A percentile compares a stretch with the other conserved stretches of the same genome.
Conservation (phyloP, 2,888 invertebrate species). For the Prosapia bicincta region DNA sequence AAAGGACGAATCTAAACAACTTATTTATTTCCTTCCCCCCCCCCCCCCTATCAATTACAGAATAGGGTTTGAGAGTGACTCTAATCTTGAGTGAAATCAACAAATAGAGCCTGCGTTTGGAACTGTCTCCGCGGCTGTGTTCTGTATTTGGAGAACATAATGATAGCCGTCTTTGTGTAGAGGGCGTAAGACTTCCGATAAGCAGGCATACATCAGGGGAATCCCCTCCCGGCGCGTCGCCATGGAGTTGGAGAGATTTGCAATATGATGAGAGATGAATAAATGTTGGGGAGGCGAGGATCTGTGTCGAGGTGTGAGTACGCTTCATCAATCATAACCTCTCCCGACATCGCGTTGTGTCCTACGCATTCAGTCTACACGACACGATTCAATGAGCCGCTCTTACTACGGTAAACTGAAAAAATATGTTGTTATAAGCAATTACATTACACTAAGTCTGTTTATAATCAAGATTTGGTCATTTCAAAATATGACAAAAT, state of each 20-base stretch:
- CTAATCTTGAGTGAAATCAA: too few species aligned
- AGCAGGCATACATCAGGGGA: not conserved
- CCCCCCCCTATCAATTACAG: too few species aligned
- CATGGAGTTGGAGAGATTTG: not conserved
- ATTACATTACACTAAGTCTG: too few species aligned
- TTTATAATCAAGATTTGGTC: too few species aligned
- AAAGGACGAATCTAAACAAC: too few species aligned
- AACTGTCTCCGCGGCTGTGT: not conserved
- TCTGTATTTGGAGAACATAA: not conserved
- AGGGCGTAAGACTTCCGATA: not conserved
- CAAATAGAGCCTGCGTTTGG: not conserved
- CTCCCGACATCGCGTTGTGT: not conserved
- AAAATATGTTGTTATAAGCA: too few species aligned
- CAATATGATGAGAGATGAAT: slow-evolving; percentile 2
- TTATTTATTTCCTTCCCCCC: too few species aligned
- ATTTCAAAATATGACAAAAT: too few species aligned
- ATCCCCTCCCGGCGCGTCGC: not conserved
- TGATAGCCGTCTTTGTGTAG: not conserved
- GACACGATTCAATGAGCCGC: too few species aligned
- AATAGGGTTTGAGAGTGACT: too few species aligned
- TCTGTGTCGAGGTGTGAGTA: not conserved
- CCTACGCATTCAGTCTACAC: too few species aligned
- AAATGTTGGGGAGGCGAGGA: not conserved
- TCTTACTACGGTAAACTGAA: too few species aligned
- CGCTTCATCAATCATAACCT: not conserved